These are phyloP conservation scores for Drosophila saltans DNA, from an alignment of 1,140 invertebrate genomes.

Conservation along the genomic window DNA sequence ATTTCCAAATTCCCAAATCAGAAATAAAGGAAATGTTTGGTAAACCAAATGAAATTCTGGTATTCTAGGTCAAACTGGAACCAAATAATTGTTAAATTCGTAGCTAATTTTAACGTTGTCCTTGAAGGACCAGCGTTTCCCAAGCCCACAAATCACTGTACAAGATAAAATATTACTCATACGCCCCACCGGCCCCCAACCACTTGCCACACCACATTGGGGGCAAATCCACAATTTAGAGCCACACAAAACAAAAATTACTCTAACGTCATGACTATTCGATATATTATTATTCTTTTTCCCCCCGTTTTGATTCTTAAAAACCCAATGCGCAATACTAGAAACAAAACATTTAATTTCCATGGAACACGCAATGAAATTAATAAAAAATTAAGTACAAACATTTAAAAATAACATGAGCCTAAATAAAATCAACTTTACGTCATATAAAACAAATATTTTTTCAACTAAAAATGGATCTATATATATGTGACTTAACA, in stretches of 20 bases:
- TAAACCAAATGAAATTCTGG: too few relatives aligned
- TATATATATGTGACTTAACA: too few relatives aligned
- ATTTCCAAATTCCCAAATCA: too few relatives aligned
- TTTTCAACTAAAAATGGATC: not conserved
- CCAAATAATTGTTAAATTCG: not conserved
- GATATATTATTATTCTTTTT: slow-evolving; percentile 1
- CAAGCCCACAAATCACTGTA: slow-evolving; percentile 31
- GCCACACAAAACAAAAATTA: slow-evolving; percentile 5
- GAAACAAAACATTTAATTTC: slow-evolving; percentile 53
- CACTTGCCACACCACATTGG: too few relatives aligned
- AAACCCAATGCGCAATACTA: slow-evolving; percentile 41
- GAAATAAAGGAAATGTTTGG: too few relatives aligned
- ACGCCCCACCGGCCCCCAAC: slow-evolving; percentile 19
- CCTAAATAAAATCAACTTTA: slow-evolving; percentile 21
- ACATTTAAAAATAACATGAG: slow-evolving; percentile 28
- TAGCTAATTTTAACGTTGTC: not conserved
- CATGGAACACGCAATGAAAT: slow-evolving; percentile 35
- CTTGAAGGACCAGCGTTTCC: not conserved
- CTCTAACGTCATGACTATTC: slow-evolving; percentile 36
- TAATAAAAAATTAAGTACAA: slow-evolving; percentile 3
- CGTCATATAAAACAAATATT: slow-evolving; percentile 6
- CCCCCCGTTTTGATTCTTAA: slow-evolving; percentile 1
- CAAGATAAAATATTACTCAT: slow-evolving; percentile 47
- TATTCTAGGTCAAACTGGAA: not conserved
- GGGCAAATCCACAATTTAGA: not conserved